These are phyloP conservation scores for Phenganax subtilis DNA, from an alignment of 92 coral and sea anemone genomes.

Conservation along the genomic window DNA sequence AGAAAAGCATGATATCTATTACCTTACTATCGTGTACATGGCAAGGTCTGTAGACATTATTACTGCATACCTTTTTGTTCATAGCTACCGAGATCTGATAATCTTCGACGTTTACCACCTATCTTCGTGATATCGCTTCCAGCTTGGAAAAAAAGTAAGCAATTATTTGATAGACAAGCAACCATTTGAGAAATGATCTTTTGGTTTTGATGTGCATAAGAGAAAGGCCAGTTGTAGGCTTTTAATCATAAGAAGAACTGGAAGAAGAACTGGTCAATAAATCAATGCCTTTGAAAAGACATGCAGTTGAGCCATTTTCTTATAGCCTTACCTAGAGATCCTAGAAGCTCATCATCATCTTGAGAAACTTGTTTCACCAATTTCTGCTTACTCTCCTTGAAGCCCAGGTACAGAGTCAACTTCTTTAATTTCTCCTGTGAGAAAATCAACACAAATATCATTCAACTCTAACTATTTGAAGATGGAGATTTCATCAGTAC, in stretches of 20 bases:
- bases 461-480: too few relatives aligned
- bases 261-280: too few relatives aligned
- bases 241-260: too few relatives aligned
- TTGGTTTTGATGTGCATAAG: neutral
- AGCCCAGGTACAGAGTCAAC: constrained; percentile 68
- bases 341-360: constrained; percentile 89
- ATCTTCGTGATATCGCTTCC: constrained; percentile 37
- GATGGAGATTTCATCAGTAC: too few relatives aligned
- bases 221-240: too few relatives aligned
- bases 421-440: constrained; percentile 78
- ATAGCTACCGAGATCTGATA: constrained; percentile 76
- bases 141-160: constrained; percentile 7
- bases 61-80: constrained; percentile 75
- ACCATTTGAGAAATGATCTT: neutral
- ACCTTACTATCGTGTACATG: neutral
- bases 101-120: constrained; percentile 72
- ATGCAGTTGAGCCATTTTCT: too few relatives aligned
- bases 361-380: constrained; percentile 74
- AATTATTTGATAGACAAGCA: neutral
- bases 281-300: too few relatives aligned
- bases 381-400: constrained; percentile 84
- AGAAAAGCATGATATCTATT: neutral
- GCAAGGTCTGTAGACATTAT: neutral
- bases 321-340: constrained; percentile 56
- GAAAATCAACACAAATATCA: too few relatives aligned